phyloP scores from a whole-genome alignment of 2,888 invertebrate genomes.

The Eurytoma californica region DNA sequence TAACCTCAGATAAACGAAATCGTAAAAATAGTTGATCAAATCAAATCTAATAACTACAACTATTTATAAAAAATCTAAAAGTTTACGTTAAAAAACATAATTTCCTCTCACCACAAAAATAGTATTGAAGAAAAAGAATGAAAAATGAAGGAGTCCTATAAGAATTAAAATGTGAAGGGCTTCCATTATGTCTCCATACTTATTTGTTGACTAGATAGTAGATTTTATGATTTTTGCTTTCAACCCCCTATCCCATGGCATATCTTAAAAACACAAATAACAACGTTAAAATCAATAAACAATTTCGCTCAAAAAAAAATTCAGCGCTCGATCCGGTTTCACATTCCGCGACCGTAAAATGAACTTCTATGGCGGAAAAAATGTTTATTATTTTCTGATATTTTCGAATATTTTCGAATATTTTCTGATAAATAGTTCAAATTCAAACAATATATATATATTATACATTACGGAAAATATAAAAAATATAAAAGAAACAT shows the following conservation, averaged over 20 bases:
- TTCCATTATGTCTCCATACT: conserved; percentile 79
- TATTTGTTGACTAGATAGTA: conserved; percentile 9
- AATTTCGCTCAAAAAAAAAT: too few relatives aligned
- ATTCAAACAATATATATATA: too few relatives aligned
- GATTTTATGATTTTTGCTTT: neutral
- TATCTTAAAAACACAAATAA: neutral
- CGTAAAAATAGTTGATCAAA: neutral
- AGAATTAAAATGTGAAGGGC: conserved; percentile 79
- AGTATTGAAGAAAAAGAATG: conserved; percentile 87
- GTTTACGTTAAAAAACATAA: neutral
- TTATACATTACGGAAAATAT: too few relatives aligned
- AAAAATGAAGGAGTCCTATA: conserved; percentile 81
- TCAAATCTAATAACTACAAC: neutral
- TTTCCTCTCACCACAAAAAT: conserved; percentile 83
- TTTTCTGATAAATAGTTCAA: too few relatives aligned
- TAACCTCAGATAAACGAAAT: conserved; percentile 22
- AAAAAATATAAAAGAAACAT: too few relatives aligned
- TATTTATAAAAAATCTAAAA: neutral
- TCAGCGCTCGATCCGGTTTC: too few relatives aligned
- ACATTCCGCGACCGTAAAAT: too few relatives aligned
- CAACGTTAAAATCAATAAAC: neutral
- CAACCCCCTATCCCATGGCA: neutral
- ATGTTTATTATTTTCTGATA: too few relatives aligned
- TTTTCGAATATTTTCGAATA: too few relatives aligned
- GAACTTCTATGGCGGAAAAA: too few relatives aligned